Conservation (phyloP, 2,888 invertebrate species). For the Sisyra terminalis region DNA sequence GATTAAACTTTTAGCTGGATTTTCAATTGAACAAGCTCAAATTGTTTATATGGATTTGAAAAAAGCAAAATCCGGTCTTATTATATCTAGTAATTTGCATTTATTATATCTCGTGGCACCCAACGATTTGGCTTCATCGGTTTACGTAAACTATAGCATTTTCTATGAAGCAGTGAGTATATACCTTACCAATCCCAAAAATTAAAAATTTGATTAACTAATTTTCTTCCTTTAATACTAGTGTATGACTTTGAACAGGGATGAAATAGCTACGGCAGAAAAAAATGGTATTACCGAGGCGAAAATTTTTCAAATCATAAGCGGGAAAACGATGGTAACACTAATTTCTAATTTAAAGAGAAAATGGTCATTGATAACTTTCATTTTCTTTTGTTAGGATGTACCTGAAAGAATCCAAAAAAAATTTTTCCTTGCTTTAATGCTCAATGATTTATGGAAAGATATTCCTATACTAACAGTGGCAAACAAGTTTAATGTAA, state of each 20-base stretch:
- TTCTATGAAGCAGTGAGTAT: slow-evolving; percentile 43
- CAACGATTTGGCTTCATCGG: slow-evolving; percentile 42
- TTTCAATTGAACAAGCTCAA: slow-evolving; percentile 40
- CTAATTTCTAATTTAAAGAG: too few species aligned
- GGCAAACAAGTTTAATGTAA: slow-evolving; percentile 45
- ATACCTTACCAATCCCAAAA: not conserved
- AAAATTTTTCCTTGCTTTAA: slow-evolving; percentile 73
- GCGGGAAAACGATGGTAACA: slow-evolving; percentile 43
- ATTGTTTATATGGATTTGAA: slow-evolving; percentile 59
- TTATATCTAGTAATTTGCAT: slow-evolving; percentile 68
- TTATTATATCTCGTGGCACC: slow-evolving; percentile 77
- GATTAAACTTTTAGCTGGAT: slow-evolving; percentile 37
- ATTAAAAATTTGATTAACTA: not conserved
- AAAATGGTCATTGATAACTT: too few species aligned
- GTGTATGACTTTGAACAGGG: slow-evolving; percentile 43
- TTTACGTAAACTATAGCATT: slow-evolving; percentile 31
- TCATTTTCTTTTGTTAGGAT: slow-evolving; percentile 29
- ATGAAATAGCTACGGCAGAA: slow-evolving; percentile 52
- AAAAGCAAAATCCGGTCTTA: slow-evolving; percentile 54
- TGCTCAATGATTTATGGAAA: slow-evolving; percentile 65
- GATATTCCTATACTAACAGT: slow-evolving; percentile 46
- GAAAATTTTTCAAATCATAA: slow-evolving; percentile 47
- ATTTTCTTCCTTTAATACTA: slow-evolving; percentile 19
- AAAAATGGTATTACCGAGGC: slow-evolving; percentile 65
- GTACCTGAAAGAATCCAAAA: slow-evolving; percentile 43